These are phyloP conservation scores for Plutomurus gul DNA, from an alignment of 1,140 invertebrate species.

Conservation along the genomic window DNA sequence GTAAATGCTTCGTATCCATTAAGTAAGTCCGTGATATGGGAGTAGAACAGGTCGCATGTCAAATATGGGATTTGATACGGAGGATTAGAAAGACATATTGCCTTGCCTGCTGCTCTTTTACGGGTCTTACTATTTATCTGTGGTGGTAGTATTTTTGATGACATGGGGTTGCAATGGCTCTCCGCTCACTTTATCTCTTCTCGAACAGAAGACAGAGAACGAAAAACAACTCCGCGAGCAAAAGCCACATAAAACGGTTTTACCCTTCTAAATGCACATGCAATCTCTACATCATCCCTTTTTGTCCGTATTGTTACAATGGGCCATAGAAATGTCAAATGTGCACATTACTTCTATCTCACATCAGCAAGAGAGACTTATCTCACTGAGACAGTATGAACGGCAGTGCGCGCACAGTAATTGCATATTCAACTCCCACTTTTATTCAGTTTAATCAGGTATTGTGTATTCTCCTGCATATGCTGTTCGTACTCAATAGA, in stretches of 20 bases:
- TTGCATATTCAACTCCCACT: too few species aligned
- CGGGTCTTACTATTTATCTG: background rate
- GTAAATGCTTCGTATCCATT: too few species aligned
- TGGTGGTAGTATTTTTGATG: conserved; percentile 8
- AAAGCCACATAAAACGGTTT: background rate
- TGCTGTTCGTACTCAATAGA: too few species aligned
- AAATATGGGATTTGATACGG: conserved; percentile 18
- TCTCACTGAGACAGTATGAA: background rate
- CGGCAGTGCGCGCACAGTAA: too few species aligned
- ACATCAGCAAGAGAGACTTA: background rate
- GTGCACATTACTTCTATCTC: conserved; percentile 13
- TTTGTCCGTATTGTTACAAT: conserved; percentile 6
- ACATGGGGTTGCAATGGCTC: background rate
- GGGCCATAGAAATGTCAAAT: conserved; percentile 26
- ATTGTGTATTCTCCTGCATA: too few species aligned
- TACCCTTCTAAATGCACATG: background rate
- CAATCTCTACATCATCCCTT: background rate
- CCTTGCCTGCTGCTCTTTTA: background rate
- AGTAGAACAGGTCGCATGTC: background rate
- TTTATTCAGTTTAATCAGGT: too few species aligned
- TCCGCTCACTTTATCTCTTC: background rate
- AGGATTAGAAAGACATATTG: conserved; percentile 24
- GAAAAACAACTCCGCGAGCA: background rate
- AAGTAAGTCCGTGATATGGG: too few species aligned
- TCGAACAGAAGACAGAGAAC: too few species aligned